These are phyloP conservation scores for Acholoe squamosa DNA, from an alignment of 2,888 invertebrate genomes.

Conservation along the genomic window DNA sequence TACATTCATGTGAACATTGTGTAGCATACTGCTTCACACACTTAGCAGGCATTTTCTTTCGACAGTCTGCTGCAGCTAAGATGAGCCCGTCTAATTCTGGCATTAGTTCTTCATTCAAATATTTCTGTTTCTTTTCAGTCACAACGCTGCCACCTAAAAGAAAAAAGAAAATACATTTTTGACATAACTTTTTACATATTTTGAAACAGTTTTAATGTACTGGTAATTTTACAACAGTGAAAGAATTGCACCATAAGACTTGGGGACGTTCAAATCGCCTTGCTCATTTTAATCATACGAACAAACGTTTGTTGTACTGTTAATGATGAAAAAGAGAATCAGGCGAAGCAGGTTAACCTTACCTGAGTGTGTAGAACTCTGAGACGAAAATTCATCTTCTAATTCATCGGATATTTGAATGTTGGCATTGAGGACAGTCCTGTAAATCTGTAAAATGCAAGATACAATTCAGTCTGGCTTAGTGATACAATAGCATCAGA, in stretches of 20 bases:
- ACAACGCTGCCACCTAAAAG: conserved; percentile 31
- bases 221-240: too few species aligned
- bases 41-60: neutral
- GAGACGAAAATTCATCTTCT: neutral
- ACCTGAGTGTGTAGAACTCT: conserved; percentile 33
- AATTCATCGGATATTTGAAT: conserved; percentile 17
- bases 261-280: too few species aligned
- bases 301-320: too few species aligned
- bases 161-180: neutral
- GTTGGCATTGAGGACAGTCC: conserved; percentile 11
- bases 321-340: too few species aligned
- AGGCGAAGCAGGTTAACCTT: neutral
- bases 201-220: too few species aligned
- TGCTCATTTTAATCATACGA: too few species aligned
- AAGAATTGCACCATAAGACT: too few species aligned
- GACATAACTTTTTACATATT: too few species aligned
- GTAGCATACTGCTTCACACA: neutral
- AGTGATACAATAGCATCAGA: too few species aligned
- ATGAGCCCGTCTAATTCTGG: conserved; percentile 6
- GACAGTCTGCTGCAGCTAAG: neutral
- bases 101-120: neutral
- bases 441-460: conserved; percentile 25
- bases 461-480: too few species aligned
- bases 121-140: conserved; percentile 26
- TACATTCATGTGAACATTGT: conserved; percentile 13